Conservation (phyloP, 2,888 invertebrate species). For the Amphimallon solstitiale region DNA sequence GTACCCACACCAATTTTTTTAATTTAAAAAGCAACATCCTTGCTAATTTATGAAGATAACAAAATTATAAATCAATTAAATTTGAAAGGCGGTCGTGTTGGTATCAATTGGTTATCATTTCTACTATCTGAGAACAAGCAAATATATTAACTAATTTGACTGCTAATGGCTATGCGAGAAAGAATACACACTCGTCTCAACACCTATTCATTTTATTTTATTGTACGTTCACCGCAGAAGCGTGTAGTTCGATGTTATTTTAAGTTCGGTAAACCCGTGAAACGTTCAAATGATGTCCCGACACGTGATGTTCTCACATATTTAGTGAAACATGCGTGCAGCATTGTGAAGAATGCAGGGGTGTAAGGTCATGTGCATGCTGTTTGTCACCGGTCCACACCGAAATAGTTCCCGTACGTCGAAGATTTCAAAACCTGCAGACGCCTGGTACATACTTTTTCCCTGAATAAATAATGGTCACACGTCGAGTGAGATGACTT, state of each 20-base stretch:
- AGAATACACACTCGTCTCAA: too few species aligned
- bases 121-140: too few species aligned
- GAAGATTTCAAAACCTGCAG: conserved; percentile 12
- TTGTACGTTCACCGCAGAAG: conserved; percentile 14
- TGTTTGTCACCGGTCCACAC: conserved; percentile 44
- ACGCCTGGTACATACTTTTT: conserved; percentile 3
- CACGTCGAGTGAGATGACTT: conserved; percentile 23
- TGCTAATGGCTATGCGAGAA: too few species aligned
- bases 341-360: conserved; percentile 37
- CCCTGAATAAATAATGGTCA: conserved; percentile 21
- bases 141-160: too few species aligned
- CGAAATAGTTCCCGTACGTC: conserved; percentile 13
- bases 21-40: too few species aligned
- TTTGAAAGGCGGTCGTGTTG: too few species aligned
- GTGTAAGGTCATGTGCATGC: conserved; percentile 46
- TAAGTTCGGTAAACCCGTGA: conserved; percentile 17
- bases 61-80: too few species aligned
- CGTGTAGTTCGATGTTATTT: conserved; percentile 28
- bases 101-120: too few species aligned
- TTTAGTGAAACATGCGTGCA: conserved; percentile 48
- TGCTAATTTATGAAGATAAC: too few species aligned
- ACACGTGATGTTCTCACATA: conserved; percentile 47
- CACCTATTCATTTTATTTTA: background rate
- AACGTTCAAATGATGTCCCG: conserved; percentile 11
- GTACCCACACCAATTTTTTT: too few species aligned